A percentile compares a stretch with the other conserved stretches of the same genome.
Conservation (phyloP, 2,888 invertebrate genomes). For the Seira musarum region DNA sequence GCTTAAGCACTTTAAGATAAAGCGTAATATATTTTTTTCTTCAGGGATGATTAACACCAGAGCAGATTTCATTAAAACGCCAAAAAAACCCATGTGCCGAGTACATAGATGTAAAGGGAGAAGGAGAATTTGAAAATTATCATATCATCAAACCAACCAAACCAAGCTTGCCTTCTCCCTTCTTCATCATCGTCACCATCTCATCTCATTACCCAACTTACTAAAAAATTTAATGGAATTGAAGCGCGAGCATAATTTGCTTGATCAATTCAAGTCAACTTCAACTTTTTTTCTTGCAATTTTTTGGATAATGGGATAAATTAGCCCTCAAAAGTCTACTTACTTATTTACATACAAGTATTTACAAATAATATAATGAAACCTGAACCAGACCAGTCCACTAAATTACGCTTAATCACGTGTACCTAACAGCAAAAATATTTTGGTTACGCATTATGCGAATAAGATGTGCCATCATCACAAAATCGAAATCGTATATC, state of each 20-base stretch:
- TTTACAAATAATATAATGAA: not conserved
- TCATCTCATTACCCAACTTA: no score
- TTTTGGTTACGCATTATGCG: not conserved
- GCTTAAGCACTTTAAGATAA: no score
- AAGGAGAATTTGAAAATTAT: no score
- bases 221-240: not conserved
- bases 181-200: no score
- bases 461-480: no score
- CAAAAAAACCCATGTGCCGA: not conserved
- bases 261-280: not conserved
- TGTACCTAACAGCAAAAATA: not conserved
- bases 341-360: slow-evolving; percentile 2
- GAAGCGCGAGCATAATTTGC: not conserved
- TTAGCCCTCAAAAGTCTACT: not conserved
- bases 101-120: not conserved
- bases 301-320: not conserved
- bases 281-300: not conserved
- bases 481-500: no score
- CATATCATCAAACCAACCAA: no score
- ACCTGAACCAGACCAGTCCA: not conserved
- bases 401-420: slow-evolving; percentile 7
- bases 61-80: slow-evolving; percentile 6
- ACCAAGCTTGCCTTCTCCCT: not conserved
- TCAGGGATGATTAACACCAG: slow-evolving; percentile 12
- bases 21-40: not conserved